phyloP scores from a whole-genome alignment of 2,888 invertebrate species.

The Lasioglossum oenotherae region DNA sequence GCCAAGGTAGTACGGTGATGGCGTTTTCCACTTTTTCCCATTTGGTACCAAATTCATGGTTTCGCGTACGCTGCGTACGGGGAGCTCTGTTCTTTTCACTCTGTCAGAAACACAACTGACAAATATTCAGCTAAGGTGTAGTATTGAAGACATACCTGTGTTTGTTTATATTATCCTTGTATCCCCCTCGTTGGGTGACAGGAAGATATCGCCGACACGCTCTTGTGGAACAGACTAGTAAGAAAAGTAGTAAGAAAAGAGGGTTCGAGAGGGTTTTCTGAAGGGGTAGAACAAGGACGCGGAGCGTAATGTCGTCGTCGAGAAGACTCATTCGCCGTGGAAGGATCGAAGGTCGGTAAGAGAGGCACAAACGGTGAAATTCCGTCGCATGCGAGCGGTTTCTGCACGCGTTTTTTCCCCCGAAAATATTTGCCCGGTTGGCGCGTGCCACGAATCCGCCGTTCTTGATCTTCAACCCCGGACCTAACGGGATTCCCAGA shows the following conservation, averaged over 20 bases:
- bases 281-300: background rate
- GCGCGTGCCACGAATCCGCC: conserved; percentile 43
- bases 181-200: no score
- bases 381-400: background rate
- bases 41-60: no score
- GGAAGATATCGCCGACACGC: no score
- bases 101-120: background rate
- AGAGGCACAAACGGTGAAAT: background rate
- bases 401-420: background rate
- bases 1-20: no score
- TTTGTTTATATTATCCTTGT: no score
- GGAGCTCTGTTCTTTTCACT: no score
- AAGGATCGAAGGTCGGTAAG: background rate
- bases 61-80: no score
- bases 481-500: conserved; percentile 39
- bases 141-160: no score
- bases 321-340: background rate
- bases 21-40: no score
- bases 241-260: background rate
- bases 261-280: background rate
- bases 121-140: no score
- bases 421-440: conserved; percentile 39
- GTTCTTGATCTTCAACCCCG: conserved; percentile 27
- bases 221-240: no score
- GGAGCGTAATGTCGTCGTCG: conserved; percentile 24